phyloP scores from a whole-genome alignment of 2,888 invertebrate species.

The Aleiodes testaceus region DNA sequence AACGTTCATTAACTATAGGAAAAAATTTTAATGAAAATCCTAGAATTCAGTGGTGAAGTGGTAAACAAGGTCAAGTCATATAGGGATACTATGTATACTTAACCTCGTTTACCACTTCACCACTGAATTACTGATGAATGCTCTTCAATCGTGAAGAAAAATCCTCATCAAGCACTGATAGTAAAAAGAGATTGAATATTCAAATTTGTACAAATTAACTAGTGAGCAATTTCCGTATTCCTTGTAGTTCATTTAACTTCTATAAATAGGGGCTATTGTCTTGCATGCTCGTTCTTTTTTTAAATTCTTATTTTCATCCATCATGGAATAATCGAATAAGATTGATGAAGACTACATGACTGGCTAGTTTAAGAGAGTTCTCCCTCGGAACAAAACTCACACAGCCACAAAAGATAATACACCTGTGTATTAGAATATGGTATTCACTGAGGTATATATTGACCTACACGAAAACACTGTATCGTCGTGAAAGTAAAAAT shows the following conservation, averaged over 20 bases:
- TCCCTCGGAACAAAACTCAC: conserved; percentile 14
- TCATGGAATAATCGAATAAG: conserved; percentile 73
- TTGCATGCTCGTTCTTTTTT: conserved; percentile 58
- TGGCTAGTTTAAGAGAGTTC: conserved; percentile 52
- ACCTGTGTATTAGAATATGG: not conserved
- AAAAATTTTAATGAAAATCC: too few relatives aligned
- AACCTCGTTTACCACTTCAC: too few relatives aligned
- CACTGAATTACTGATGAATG: too few relatives aligned
- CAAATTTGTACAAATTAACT: conserved; percentile 6
- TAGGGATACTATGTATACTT: too few relatives aligned
- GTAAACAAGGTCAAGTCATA: too few relatives aligned
- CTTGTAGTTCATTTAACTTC: conserved; percentile 35
- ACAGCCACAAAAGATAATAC: conserved; percentile 4
- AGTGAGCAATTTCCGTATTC: conserved; percentile 30
- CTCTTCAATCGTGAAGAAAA: too few relatives aligned
- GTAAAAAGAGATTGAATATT: not conserved
- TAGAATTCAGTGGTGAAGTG: too few relatives aligned
- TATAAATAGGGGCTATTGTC: conserved; percentile 50
- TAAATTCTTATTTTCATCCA: conserved; percentile 59
- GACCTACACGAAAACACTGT: conserved; percentile 7
- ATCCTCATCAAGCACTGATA: too few relatives aligned
- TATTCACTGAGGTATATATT: conserved; percentile 19
- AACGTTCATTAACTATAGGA: too few relatives aligned
- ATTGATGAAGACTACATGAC: conserved; percentile 72
- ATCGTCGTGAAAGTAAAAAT: conserved; percentile 25